Evolutionary conservation across 1,140 invertebrate genomes (phyloP).

Genomic region (Rhopalosiphum maidis): DNA sequence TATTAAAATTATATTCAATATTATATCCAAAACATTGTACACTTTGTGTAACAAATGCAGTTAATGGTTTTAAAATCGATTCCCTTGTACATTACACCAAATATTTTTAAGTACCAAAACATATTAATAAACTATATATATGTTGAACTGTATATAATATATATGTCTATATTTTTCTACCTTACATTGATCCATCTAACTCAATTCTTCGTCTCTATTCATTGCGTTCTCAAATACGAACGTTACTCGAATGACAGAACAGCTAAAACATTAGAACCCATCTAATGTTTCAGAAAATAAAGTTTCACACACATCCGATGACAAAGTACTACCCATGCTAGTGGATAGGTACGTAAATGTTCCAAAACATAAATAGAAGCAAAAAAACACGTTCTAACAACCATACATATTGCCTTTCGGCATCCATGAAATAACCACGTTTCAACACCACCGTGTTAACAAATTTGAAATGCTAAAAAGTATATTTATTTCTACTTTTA

Average conservation of each 20-base stretch:
- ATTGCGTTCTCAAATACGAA: neutral
- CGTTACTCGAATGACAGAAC: neutral
- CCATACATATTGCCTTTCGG: neutral
- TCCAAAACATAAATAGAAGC: neutral
- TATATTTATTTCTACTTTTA: neutral
- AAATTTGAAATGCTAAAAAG: neutral
- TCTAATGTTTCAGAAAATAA: slow-evolving; percentile 18
- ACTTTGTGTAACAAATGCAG: neutral
- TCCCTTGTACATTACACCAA: neutral
- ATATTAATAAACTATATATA: neutral
- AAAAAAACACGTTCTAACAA: neutral
- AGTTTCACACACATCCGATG: neutral
- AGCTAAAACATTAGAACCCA: neutral
- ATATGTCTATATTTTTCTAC: neutral
- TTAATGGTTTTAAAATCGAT: neutral
- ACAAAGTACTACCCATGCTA: neutral
- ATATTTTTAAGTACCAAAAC: neutral
- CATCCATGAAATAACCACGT: neutral
- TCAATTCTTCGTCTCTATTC: neutral
- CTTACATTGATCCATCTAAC: neutral
- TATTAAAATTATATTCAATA: too few relatives aligned
- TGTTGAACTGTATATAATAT: neutral
- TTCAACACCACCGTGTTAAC: neutral
- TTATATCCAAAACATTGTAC: neutral
- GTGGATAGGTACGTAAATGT: neutral